Percentiles rank a stretch among this genome's conserved stretches.
Conservation (phyloP, 2,113 vertebrate genomes). For the Lepus timidus region DNA sequence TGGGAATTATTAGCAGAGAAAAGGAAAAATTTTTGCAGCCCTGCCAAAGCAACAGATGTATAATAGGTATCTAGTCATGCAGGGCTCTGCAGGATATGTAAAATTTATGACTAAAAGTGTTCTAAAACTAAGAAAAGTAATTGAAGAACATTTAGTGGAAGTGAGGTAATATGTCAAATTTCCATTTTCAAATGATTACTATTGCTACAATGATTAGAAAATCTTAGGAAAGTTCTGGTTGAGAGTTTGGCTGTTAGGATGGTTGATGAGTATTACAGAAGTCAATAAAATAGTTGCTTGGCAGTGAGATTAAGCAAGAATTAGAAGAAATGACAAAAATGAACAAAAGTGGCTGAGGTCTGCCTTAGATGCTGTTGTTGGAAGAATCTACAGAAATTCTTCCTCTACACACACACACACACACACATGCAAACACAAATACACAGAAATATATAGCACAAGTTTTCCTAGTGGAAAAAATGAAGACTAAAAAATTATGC, state of each 20-base stretch:
- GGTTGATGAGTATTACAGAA: neutral
- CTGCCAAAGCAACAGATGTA: neutral
- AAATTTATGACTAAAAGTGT: neutral
- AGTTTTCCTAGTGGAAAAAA: neutral
- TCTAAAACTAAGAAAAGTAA: neutral
- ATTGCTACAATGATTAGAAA: neutral
- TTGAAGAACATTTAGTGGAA: neutral
- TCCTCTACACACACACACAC: neutral
- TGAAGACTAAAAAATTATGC: neutral
- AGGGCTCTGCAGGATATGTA: too few species aligned
- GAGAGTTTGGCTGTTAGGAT: accelerated
- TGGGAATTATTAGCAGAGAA: neutral
- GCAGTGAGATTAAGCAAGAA: neutral
- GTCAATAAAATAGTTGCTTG: neutral
- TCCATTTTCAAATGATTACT: neutral
- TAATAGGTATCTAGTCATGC: neutral
- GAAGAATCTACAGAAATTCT: neutral
- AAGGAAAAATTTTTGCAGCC: neutral
- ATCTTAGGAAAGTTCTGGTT: neutral
- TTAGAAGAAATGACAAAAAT: neutral
- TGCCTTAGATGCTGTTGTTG: neutral
- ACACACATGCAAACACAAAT: neutral
- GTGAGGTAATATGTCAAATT: neutral
- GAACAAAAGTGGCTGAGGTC: neutral
- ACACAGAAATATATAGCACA: neutral